A percentile compares a stretch with the other conserved stretches of the same genome.
Conservation (phyloP, 2,888 invertebrate genomes). For the Stramonita haemastoma region DNA sequence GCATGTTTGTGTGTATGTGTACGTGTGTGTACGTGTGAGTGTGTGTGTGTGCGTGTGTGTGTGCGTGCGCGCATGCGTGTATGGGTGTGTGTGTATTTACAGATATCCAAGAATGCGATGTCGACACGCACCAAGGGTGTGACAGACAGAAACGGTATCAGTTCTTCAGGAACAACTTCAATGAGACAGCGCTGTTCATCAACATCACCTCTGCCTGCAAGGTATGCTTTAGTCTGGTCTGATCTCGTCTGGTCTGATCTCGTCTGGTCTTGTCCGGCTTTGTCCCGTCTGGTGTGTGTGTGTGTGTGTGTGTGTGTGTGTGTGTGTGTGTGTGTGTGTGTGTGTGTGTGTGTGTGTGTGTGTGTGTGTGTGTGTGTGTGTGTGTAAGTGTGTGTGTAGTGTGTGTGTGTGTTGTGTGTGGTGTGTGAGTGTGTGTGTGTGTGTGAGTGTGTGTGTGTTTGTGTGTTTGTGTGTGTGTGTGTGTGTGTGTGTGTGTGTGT, state of each 20-base stretch:
- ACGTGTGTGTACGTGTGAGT: slow-evolving; percentile 23
- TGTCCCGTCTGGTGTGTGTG: background rate
- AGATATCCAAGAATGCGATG: slow-evolving; percentile 16
- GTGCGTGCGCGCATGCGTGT: background rate
- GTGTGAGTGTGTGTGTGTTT: too few species aligned
- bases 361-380: too few species aligned
- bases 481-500: too few species aligned
- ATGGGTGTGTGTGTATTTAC: slow-evolving; percentile 16
- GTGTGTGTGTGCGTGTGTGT: background rate
- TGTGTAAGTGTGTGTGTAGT: too few species aligned
- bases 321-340: too few species aligned
- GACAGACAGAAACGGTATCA: background rate
- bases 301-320: too few species aligned
- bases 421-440: too few species aligned
- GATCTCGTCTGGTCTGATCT: background rate
- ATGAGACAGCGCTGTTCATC: background rate
- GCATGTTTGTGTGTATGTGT: background rate
- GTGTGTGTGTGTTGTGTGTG: too few species aligned
- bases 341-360: too few species aligned
- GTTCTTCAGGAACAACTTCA: background rate
- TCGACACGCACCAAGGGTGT: background rate
- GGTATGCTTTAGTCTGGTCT: background rate
- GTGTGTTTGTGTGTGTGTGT: too few species aligned
- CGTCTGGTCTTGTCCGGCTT: background rate
- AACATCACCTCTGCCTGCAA: background rate